Evolutionary conservation across 2,113 vertebrate genomes (phyloP).

Genomic region (Chrysochloris asiatica): DNA sequence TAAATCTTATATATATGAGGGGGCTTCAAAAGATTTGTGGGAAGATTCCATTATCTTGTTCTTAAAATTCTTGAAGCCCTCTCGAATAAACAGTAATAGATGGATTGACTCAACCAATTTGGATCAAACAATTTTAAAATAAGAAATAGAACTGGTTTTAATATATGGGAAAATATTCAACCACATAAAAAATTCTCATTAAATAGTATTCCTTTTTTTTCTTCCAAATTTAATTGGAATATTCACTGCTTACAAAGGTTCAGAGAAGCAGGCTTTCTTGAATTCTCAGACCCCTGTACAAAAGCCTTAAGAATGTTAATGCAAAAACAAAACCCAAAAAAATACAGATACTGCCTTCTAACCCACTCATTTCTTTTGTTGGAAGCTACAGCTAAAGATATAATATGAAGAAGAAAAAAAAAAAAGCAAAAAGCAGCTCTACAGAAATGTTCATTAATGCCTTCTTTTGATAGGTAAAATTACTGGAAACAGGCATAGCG

Average conservation of each 20-base stretch:
- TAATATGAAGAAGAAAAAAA: background rate
- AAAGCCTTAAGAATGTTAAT: constrained; percentile 21
- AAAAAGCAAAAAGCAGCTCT: too few relatives aligned
- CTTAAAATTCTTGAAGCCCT: too few relatives aligned
- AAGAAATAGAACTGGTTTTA: background rate
- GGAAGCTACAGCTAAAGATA: constrained; percentile 27
- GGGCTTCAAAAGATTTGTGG: too few relatives aligned
- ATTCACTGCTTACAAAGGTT: background rate
- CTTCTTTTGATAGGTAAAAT: constrained; percentile 23
- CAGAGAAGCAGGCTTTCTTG: background rate
- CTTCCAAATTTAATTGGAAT: constrained; percentile 17
- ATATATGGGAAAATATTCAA: constrained; percentile 24
- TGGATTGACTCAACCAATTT: background rate
- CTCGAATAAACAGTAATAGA: background rate
- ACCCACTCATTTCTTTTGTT: background rate
- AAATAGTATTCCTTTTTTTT: constrained; percentile 22
- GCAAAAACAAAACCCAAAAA: too few relatives aligned
- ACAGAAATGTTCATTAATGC: background rate
- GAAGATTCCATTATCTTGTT: too few relatives aligned
- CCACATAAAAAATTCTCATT: background rate
- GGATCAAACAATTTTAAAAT: background rate
- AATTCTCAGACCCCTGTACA: background rate
- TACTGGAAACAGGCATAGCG: background rate
- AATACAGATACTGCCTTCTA: background rate
- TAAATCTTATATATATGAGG: background rate